A percentile compares a stretch with the other conserved stretches of the same genome.
Evolutionary conservation across 2,113 vertebrate genomes (phyloP).

Genomic region (Hemiscyllium ocellatum): DNA sequence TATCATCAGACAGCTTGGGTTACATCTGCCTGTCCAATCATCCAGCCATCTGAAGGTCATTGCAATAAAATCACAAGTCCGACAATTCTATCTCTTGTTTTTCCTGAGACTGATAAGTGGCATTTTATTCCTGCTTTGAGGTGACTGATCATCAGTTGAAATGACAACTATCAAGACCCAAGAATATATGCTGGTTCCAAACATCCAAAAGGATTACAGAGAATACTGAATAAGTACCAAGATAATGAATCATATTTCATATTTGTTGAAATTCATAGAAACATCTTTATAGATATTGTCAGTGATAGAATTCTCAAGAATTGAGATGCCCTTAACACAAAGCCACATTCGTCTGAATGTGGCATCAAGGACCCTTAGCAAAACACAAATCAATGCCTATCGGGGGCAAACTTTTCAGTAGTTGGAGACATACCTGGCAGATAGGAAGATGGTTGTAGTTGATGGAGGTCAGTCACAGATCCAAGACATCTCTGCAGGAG

Average conservation of each 20-base stretch:
- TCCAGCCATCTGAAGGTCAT: no score
- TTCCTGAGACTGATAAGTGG: neutral
- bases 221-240: neutral
- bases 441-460: no score
- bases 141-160: neutral
- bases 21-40: neutral
- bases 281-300: neutral
- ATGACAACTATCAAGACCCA: neutral
- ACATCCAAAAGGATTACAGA: neutral
- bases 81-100: neutral
- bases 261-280: neutral
- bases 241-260: neutral
- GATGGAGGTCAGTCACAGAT: no score
- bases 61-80: neutral
- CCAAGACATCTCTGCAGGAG: no score
- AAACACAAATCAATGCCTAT: no score
- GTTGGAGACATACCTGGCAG: no score
- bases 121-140: neutral
- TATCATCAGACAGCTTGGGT: constrained; percentile 17
- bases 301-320: neutral
- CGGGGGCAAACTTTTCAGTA: no score
- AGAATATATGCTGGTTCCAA: neutral
- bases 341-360: no score
- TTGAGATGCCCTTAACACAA: neutral
- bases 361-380: no score